Percentiles rank a stretch among this genome's conserved stretches.
phyloP scores from a whole-genome alignment of 2,113 vertebrate species.

The Dasyprocta punctata region DNA sequence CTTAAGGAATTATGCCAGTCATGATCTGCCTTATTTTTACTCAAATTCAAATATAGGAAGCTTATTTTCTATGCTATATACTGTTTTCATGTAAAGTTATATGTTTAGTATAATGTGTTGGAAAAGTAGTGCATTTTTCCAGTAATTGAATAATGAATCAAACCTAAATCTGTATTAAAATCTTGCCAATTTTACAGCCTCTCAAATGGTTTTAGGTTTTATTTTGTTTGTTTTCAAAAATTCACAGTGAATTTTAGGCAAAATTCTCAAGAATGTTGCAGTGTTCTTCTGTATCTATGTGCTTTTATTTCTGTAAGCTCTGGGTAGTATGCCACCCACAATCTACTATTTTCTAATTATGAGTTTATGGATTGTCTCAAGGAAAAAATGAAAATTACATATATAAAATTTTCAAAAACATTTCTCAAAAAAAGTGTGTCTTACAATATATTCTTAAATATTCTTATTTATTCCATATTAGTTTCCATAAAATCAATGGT shows the following conservation, averaged over 20 bases:
- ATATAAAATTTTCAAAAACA: not conserved
- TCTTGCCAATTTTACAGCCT: not conserved
- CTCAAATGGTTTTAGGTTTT: not conserved
- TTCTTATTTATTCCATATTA: not conserved
- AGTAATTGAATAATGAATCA: conserved; percentile 53
- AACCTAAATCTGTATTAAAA: conserved; percentile 14
- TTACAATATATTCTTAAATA: not conserved
- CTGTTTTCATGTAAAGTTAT: conserved; percentile 18
- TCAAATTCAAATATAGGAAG: not conserved
- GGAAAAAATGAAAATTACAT: not conserved
- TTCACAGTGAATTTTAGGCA: not conserved
- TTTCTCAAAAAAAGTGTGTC: not conserved
- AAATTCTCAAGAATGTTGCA: not conserved
- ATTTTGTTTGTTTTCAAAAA: conserved; percentile 30
- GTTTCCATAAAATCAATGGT: not conserved
- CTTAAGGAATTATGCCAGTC: not conserved
- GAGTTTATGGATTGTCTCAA: not conserved
- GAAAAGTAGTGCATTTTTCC: not conserved
- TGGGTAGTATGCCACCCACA: fast-evolving
- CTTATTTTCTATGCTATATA: not conserved
- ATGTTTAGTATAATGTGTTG: conserved; percentile 13
- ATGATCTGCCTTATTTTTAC: not conserved
- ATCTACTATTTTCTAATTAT: not conserved
- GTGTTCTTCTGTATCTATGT: not conserved
- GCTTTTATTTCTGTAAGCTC: not conserved